Conservation (phyloP, 1,140 invertebrate species). For the Bradysia coprophila region DNA sequence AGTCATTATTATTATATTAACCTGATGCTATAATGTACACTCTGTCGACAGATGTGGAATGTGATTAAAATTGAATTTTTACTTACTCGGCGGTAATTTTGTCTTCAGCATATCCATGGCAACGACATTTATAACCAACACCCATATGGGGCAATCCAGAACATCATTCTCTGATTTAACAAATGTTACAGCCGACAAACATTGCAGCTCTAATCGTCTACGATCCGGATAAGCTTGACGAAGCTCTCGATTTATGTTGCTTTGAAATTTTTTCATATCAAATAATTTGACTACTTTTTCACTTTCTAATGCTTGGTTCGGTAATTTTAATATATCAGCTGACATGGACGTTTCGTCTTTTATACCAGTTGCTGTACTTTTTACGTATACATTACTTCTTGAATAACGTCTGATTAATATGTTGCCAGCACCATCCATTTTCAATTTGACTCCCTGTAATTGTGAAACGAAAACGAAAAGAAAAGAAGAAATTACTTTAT, state of each 20-base stretch:
- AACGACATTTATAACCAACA: constrained; percentile 57
- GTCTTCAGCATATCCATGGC: constrained; percentile 59
- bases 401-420: constrained; percentile 83
- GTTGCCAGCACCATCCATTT: constrained; percentile 89
- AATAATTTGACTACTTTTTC: constrained; percentile 79
- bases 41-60: too few species aligned
- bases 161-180: constrained; percentile 43
- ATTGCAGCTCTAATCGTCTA: constrained; percentile 43
- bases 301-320: constrained; percentile 64
- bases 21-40: too few species aligned
- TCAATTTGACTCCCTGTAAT: constrained; percentile 76
- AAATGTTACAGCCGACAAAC: constrained; percentile 45
- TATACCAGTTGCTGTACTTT: constrained; percentile 50
- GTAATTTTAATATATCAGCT: constrained; percentile 67
- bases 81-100: constrained; percentile 32
- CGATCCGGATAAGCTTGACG: constrained; percentile 46
- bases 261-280: constrained; percentile 61
- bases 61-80: not conserved
- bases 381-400: constrained; percentile 78
- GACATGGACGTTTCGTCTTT: constrained; percentile 79
- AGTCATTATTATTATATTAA: too few species aligned
- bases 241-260: constrained; percentile 43
- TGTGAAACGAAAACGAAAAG: constrained; percentile 5
- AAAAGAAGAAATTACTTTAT: constrained; percentile 6
- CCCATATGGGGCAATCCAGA: constrained; percentile 54